Evolutionary conservation across 2,888 invertebrate genomes (phyloP).

Genomic region (Bombylius discolor): DNA sequence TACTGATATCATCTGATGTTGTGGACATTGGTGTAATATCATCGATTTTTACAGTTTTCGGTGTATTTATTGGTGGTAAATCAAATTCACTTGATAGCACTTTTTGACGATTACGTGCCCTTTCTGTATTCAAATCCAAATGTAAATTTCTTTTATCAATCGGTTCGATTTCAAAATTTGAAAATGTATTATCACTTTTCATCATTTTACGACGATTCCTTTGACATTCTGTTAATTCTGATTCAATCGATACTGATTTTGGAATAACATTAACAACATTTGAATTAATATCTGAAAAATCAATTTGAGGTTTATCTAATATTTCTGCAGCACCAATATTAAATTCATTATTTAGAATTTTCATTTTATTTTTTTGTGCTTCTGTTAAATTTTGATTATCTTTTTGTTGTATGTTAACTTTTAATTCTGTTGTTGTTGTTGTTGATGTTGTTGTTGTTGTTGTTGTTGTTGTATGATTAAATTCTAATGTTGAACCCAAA

Average conservation of each 20-base stretch:
- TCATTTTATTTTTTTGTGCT: slow-evolving; percentile 47
- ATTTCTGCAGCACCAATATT: background rate
- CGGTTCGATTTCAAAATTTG: slow-evolving; percentile 19
- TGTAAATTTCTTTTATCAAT: slow-evolving; percentile 18
- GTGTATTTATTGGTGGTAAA: slow-evolving; percentile 17
- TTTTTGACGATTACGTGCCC: slow-evolving; percentile 20
- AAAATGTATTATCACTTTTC: slow-evolving; percentile 24
- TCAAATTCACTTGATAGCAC: slow-evolving; percentile 24
- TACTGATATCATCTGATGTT: slow-evolving; percentile 17
- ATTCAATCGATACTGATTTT: background rate
- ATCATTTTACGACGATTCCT: slow-evolving; percentile 32
- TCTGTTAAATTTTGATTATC: slow-evolving; percentile 36
- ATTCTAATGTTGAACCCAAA: slow-evolving; percentile 12
- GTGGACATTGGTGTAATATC: slow-evolving; percentile 24
- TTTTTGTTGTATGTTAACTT: background rate
- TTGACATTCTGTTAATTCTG: slow-evolving; percentile 27
- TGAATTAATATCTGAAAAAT: slow-evolving; percentile 23
- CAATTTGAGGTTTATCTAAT: slow-evolving; percentile 3
- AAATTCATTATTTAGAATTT: slow-evolving; percentile 48
- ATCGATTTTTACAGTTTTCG: slow-evolving; percentile 11
- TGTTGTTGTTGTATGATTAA: slow-evolving; percentile 3
- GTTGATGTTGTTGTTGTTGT: background rate
- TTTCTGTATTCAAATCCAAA: slow-evolving; percentile 23
- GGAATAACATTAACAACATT: slow-evolving; percentile 14
- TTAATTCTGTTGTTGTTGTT: background rate